These are phyloP conservation scores for Athalia circularis DNA, from an alignment of 2,888 invertebrate species.

Conservation along the genomic window DNA sequence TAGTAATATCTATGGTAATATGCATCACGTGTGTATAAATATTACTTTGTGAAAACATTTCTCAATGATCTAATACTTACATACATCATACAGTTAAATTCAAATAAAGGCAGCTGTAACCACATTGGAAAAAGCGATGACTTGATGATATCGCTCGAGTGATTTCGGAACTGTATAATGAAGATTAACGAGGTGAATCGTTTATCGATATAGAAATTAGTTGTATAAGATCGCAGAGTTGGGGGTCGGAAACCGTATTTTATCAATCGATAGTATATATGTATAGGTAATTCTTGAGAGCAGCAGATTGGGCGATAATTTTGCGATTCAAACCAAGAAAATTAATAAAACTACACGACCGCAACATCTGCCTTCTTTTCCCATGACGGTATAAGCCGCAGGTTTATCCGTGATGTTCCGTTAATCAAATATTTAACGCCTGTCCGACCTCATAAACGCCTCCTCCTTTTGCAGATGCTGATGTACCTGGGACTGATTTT, in stretches of 20 bases:
- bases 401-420: slow-evolving; percentile 32
- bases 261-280: background rate
- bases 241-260: too few relatives aligned
- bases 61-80: too few relatives aligned
- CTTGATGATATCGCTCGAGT: too few relatives aligned
- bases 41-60: too few relatives aligned
- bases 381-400: background rate
- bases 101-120: too few relatives aligned
- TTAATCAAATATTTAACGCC: slow-evolving; percentile 36
- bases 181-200: background rate
- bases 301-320: background rate
- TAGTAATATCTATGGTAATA: too few relatives aligned
- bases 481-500: slow-evolving; percentile 62
- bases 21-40: too few relatives aligned
- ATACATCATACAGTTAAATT: too few relatives aligned
- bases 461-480: slow-evolving; percentile 60
- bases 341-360: slow-evolving; percentile 15
- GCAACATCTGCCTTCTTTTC: slow-evolving; percentile 8
- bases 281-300: background rate
- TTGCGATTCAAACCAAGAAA: background rate
- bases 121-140: too few relatives aligned
- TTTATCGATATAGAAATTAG: background rate
- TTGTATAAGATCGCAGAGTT: background rate
- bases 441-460: slow-evolving; percentile 1
- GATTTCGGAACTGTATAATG: too few relatives aligned